phyloP scores from a whole-genome alignment of 2,888 invertebrate species.

The Ennomos quercinarius region DNA sequence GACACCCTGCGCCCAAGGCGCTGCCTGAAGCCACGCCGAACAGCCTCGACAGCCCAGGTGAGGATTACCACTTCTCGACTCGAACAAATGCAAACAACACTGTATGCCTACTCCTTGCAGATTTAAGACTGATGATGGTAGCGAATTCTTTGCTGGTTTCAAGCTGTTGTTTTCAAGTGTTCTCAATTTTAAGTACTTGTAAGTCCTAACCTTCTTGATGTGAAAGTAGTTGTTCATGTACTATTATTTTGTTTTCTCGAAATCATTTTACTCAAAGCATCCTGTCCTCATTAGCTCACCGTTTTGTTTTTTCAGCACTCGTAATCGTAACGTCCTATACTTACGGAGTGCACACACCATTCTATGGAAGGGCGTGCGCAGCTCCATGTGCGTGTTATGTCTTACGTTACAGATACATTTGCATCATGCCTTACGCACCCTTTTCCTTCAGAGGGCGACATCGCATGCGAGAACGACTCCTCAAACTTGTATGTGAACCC shows the following conservation, averaged over 20 bases:
- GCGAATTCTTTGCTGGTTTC: too few species aligned
- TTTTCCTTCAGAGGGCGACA: constrained; percentile 94
- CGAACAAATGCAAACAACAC: constrained; percentile 47
- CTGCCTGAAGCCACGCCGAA: constrained; percentile 81
- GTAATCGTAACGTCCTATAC: constrained; percentile 25
- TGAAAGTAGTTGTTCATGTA: constrained; percentile 16
- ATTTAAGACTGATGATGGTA: too few species aligned
- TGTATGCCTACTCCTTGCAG: too few species aligned
- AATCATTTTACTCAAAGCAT: constrained; percentile 17
- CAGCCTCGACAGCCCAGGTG: constrained; percentile 83
- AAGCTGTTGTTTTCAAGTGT: constrained; percentile 45
- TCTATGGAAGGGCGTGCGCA: constrained; percentile 55
- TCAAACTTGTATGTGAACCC: constrained; percentile 96
- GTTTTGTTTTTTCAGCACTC: constrained; percentile 36
- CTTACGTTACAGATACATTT: constrained; percentile 95
- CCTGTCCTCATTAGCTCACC: constrained; percentile 22
- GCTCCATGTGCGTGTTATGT: constrained; percentile 80
- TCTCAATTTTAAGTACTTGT: constrained; percentile 7
- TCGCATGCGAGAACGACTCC: constrained; percentile 89
- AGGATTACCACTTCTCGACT: neutral
- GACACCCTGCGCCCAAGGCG: constrained; percentile 83
- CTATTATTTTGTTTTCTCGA: constrained; percentile 15
- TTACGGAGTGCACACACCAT: constrained; percentile 41
- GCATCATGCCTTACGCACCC: constrained; percentile 98
- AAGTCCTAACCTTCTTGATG: neutral